Evolutionary conservation across 2,113 vertebrate genomes (phyloP).

Genomic region (Mionectes macconnelli): DNA sequence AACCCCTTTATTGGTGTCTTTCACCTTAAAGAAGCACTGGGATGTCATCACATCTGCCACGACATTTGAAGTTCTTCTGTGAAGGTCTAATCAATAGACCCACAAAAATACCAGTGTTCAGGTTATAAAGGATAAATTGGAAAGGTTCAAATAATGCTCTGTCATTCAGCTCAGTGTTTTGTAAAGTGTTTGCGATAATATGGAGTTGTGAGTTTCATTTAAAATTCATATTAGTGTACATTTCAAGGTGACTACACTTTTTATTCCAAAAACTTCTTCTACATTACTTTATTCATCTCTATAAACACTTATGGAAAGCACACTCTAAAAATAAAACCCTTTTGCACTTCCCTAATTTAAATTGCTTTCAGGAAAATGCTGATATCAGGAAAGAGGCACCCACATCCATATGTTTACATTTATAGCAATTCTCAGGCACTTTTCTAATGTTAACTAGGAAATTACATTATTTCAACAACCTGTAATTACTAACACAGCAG

Average conservation of each 20-base stretch:
- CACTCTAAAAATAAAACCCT: conserved; percentile 47
- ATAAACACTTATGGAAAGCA: conserved; percentile 33
- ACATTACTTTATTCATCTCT: conserved; percentile 36
- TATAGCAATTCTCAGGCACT: conserved; percentile 15
- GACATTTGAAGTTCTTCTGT: neutral
- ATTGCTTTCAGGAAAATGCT: conserved; percentile 49
- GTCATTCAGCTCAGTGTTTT: neutral
- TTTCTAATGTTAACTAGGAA: conserved; percentile 33
- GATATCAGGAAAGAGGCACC: conserved; percentile 44
- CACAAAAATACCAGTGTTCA: neutral
- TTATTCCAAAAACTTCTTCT: conserved; percentile 23
- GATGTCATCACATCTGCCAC: neutral
- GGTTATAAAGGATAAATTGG: neutral
- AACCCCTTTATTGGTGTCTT: neutral
- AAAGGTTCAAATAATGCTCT: neutral
- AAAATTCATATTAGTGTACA: conserved; percentile 18
- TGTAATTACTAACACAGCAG: conserved; percentile 22
- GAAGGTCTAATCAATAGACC: neutral
- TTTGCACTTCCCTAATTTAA: conserved; percentile 39
- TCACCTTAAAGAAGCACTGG: neutral
- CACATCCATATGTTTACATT: conserved; percentile 62
- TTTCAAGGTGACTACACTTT: conserved; percentile 31
- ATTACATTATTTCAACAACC: conserved; percentile 36
- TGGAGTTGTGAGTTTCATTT: neutral
- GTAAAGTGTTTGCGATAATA: neutral